Base-by-base conservation (phyloP, 1,140 invertebrate species). In the Gyrodactylus bullatarudis region DNA sequence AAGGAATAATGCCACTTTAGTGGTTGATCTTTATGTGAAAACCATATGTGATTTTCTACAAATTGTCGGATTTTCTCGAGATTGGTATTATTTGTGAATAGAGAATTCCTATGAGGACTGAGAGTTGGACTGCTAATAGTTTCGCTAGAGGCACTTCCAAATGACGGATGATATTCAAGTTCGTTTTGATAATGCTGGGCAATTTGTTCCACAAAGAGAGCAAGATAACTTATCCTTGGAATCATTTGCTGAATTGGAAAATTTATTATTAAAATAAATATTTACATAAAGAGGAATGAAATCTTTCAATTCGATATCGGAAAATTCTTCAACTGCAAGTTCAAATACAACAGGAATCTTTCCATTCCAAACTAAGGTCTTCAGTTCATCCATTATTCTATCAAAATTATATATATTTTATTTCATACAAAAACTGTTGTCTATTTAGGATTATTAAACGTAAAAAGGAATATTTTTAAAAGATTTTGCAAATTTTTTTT, bases 1-100 rank as follows among this genome's bases (percentile, higher is more conserved):
- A 74, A 21, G 2, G 73, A 26, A 73, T 74, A 74, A 24, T 74
- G 54, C 73, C 73, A 27, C 2, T 19, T 27, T n/a, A 20, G 24
- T 1, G n/a, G 20, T 23, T 23, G 24, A 21, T 26, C n/a, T 71
- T 23, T 23, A 20, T 8, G n/a, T 23, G 54, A 73, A 24, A 21
- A 69, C 22, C 23, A 71, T n/a, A 74, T 26, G 26, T n/a, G 21
- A n/a, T 20, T 23, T 69, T 74, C 54, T 1, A 74, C 20, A 20
- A 20, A 34, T 20, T 74, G 71, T 16, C 73, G 54, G 68, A 24
- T 24, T 24, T 74, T 27, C 54, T 74, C 73, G 8, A 74, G 68
- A n/a, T 34, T 27, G 8, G 21, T 20, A n/a, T n/a, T n/a, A n/a
- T n/a, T n/a, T n/a, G n/a, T n/a, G n/a, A n/a, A n/a, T n/a, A n/a